Base-by-base conservation (phyloP, 2,113 vertebrate species). In the Numida meleagris region DNA sequence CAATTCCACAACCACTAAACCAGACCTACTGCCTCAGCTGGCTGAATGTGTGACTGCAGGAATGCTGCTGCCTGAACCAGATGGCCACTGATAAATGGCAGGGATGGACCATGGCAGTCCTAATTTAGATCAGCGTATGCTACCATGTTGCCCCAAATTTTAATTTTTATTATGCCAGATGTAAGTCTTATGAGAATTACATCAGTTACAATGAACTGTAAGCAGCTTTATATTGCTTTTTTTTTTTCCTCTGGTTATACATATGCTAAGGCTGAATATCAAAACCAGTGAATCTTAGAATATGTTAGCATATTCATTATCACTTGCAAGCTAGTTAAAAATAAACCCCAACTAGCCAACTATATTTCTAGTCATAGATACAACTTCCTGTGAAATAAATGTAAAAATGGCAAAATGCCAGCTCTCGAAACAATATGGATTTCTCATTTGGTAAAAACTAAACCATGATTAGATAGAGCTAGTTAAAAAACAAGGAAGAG, bases 321-420 rank as follows among this genome's bases (percentile, higher is more conserved):
- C 61, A 65, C 51, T 65, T 46, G 59, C 62, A 85, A 86, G 34
- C 18, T 48, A 57, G 20, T 89, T 80, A 93, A 93, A 94, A 89
- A 94, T 89, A 89, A 92, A 24, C 17, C 15, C 67, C 29, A 89
- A 83, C 14, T 57, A 48, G 50, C 34, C 79, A 89, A 66, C 67
- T 89, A 3, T 73, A 67, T 89, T 88, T 95, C 72, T 78, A 40
- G 42, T 71, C 29, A 85, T 16, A 65, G 34, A 55, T 27, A 50
- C 2, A 81, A 59, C 17, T 83, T 80, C 55, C 68, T 4, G 25
- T 51, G 36, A 86, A 86, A 81, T 66, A 84, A 79, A 88, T 63
- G 55, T 14, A 72, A 90, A 88, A 87, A 63, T 73, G 72, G 59
- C 63, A 87, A 82, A 89, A 91, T 73, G 9, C 16, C 53, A 89